Evolutionary conservation across 2,797 vertebrate species (phyloP).

Genomic region (Chelon labrosus): DNA sequence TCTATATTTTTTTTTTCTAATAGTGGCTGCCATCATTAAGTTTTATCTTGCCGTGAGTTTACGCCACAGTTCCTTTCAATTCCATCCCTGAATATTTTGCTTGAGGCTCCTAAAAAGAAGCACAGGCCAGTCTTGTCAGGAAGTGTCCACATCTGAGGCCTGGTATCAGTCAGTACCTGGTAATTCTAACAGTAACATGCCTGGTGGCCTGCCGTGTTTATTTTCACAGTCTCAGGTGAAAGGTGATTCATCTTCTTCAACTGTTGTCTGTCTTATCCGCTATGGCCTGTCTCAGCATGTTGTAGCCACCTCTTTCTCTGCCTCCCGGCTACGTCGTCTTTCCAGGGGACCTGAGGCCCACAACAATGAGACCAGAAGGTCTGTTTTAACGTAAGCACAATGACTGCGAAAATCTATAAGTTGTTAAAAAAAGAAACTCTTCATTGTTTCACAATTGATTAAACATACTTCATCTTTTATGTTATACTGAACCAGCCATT

Average conservation of each 20-base stretch:
- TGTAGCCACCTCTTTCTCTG: slow-evolving; percentile 18
- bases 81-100: slow-evolving; percentile 1
- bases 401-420: background rate
- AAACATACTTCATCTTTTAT: no score
- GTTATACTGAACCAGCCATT: no score
- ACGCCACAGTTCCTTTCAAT: slow-evolving; percentile 7
- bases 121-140: slow-evolving; percentile 18
- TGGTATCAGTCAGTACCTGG: slow-evolving; percentile 30
- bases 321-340: background rate
- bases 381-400: background rate
- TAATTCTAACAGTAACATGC: slow-evolving; percentile 10
- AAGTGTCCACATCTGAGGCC: slow-evolving; percentile 25
- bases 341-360: slow-evolving; percentile 10
- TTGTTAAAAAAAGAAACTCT: background rate
- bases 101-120: slow-evolving; percentile 11
- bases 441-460: background rate
- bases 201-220: slow-evolving; percentile 20
- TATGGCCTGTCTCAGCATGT: slow-evolving; percentile 27
- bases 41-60: slow-evolving; percentile 50
- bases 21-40: slow-evolving; percentile 30
- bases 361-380: slow-evolving; percentile 8
- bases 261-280: slow-evolving; percentile 21
- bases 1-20: slow-evolving; percentile 8
- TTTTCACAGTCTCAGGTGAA: slow-evolving; percentile 33
- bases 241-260: slow-evolving; percentile 61